Base-by-base conservation (phyloP, 2,888 invertebrate genomes). In the Agriotes lineatus region DNA sequence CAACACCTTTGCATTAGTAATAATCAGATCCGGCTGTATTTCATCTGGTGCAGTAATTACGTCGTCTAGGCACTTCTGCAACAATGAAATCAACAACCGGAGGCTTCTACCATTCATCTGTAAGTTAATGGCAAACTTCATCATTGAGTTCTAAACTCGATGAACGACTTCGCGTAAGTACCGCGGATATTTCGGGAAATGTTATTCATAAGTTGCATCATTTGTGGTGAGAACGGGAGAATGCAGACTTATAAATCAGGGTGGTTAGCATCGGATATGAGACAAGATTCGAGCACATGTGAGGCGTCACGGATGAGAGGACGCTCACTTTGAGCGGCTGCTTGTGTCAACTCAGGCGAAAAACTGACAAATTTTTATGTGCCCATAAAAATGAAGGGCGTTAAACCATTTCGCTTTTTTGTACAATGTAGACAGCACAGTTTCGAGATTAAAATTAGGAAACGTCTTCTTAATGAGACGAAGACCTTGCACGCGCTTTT, bases 281-380 rank as follows among this genome's bases (percentile, higher is more conserved):
- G 66, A 52, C 30, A 66, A 59, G 66, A 52, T 66, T 60, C 18
- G 45, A 67, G 57, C 74, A 74, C 67, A 74, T 72, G 75, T 73
- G 68, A 58, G 59, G 54, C 57, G 73, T 77, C 73, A 76, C 72
- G 77, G 77, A 62, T 74, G 74, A 75, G 69, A 69, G 72, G 70
- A 72, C 66, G 68, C 45, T 58, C 68, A 72, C 77, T 76, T 76
- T 76, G 76, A 76, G 76, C 67, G 72, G 74, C 75, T 75, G 76
- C 75, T 71, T 64, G 70, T 69, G 68, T 68, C 64, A 72, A 74
- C 72, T 75, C 75, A 76, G 72, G 75, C 76, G 77, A 76, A 76
- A 77, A 77, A 74, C 74, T 75, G 74, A 75, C 76, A 77, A 75
- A 71, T 74, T 74, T 74, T 75, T 75, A 74, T 72, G 74, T 60